These are phyloP conservation scores for Popillia japonica DNA, from an alignment of 1,140 invertebrate species.

Conservation along the genomic window DNA sequence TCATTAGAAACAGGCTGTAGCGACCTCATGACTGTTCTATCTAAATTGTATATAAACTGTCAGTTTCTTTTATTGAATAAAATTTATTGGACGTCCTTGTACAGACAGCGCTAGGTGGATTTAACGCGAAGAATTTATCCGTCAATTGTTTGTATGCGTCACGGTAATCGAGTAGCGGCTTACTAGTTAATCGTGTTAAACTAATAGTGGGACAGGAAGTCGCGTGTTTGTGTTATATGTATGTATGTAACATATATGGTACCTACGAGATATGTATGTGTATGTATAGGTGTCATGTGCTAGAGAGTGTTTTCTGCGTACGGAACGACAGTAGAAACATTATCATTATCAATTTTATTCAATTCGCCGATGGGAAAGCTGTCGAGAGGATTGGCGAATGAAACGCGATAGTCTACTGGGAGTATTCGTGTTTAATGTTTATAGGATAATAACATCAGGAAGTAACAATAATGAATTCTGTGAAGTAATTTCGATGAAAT, in stretches of 20 bases:
- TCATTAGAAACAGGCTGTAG: too few species aligned
- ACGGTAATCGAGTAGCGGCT: background rate
- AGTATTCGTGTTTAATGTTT: background rate
- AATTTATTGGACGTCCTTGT: too few species aligned
- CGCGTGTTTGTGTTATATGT: background rate
- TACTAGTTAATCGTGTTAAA: slow-evolving; percentile 8
- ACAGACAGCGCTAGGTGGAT: too few species aligned
- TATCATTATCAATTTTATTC: slow-evolving; percentile 3
- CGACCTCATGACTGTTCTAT: too few species aligned
- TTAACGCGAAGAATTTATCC: background rate
- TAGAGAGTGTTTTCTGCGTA: background rate
- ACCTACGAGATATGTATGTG: too few species aligned
- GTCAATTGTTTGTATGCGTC: slow-evolving; percentile 2
- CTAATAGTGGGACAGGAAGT: slow-evolving; percentile 17
- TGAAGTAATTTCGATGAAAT: slow-evolving; percentile 1
- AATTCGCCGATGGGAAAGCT: background rate
- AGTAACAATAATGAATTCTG: background rate
- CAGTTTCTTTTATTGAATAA: too few species aligned
- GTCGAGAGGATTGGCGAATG: background rate
- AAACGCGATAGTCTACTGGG: background rate
- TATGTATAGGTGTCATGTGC: background rate
- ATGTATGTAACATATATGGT: background rate
- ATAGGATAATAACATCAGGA: slow-evolving; percentile 11
- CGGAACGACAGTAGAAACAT: background rate
- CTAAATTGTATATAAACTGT: too few species aligned